Conservation (phyloP, 2,888 invertebrate genomes). For the Sabellastarte sp. region DNA sequence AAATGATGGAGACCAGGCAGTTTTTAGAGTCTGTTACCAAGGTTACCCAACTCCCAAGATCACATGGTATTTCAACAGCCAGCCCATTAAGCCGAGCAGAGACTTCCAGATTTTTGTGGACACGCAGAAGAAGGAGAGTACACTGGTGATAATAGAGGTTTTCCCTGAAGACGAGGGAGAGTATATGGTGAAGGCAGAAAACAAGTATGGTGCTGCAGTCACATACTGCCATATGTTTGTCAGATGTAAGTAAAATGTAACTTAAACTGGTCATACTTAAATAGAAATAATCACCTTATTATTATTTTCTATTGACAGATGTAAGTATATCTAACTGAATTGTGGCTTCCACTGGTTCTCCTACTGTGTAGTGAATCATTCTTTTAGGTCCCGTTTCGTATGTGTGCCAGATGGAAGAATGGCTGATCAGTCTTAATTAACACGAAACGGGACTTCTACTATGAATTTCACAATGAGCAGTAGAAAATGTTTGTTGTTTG, state of each 20-base stretch:
- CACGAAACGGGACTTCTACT: too few relatives aligned
- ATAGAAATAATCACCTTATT: too few relatives aligned
- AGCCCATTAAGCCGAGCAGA: constrained; percentile 53
- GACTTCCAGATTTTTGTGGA: constrained; percentile 60
- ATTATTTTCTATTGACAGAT: too few relatives aligned
- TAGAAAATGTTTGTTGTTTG: too few relatives aligned
- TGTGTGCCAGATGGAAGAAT: too few relatives aligned
- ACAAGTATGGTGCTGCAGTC: constrained; percentile 88
- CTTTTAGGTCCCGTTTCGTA: too few relatives aligned
- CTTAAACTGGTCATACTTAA: too few relatives aligned
- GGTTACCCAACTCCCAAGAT: constrained; percentile 49
- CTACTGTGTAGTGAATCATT: too few relatives aligned
- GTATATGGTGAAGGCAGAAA: constrained; percentile 83
- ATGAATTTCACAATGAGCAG: too few relatives aligned
- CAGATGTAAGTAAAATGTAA: constrained; percentile 46
- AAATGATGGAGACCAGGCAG: constrained; percentile 83
- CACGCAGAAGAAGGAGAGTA: constrained; percentile 79
- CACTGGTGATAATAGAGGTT: constrained; percentile 89
- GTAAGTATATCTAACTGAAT: too few relatives aligned
- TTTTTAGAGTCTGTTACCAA: constrained; percentile 43
- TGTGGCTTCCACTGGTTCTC: too few relatives aligned
- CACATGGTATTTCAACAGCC: constrained; percentile 61
- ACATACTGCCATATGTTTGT: constrained; percentile 71
- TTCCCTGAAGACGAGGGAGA: constrained; percentile 98
- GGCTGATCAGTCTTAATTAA: too few relatives aligned